Conservation (phyloP, 2,797 vertebrate genomes). For the Salmo trutta region DNA sequence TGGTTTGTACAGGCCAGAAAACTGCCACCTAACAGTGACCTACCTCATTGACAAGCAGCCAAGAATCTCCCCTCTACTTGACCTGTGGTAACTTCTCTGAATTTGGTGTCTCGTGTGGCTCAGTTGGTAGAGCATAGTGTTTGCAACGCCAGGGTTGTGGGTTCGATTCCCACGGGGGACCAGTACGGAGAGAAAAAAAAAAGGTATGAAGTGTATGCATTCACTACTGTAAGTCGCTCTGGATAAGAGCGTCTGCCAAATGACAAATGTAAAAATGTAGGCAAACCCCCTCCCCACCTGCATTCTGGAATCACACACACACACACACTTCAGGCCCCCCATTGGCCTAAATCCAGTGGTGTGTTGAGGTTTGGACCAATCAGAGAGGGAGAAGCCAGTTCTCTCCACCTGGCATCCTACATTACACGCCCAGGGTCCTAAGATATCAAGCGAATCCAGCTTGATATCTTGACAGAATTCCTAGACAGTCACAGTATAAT, state of each 20-base stretch:
- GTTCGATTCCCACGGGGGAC: too few species aligned
- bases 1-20: neutral
- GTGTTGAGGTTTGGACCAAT: conserved; percentile 72
- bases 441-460: conserved; percentile 13
- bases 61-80: conserved; percentile 27
- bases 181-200: too few species aligned
- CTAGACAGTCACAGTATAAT: neutral
- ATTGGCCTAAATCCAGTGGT: conserved; percentile 63
- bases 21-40: conserved; percentile 29
- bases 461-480: neutral
- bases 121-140: too few species aligned
- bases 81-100: conserved; percentile 42
- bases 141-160: too few species aligned
- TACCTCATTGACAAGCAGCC: conserved; percentile 20
- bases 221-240: too few species aligned
- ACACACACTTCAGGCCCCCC: conserved; percentile 6
- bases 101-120: neutral
- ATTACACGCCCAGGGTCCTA: neutral
- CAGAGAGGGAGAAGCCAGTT: conserved; percentile 19
- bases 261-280: too few species aligned
- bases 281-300: conserved; percentile 1
- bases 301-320: conserved; percentile 22
- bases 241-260: too few species aligned
- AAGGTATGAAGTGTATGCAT: too few species aligned
- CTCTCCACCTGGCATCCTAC: conserved; percentile 14